A percentile compares a stretch with the other conserved stretches of the same genome.
Conservation (phyloP, 92 coral and sea anemone genomes). For the Epizoanthus rinbou region DNA sequence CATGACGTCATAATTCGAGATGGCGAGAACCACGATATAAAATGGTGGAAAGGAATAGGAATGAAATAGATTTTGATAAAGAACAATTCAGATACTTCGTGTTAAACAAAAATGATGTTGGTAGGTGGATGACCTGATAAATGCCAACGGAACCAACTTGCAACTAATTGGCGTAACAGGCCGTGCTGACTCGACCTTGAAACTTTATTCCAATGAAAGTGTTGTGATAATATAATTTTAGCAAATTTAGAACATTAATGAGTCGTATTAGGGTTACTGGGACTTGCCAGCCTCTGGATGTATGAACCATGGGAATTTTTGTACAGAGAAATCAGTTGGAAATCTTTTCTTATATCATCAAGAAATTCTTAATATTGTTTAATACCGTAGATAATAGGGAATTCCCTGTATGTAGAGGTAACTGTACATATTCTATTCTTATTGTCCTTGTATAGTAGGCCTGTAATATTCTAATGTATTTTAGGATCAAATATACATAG, state of each 20-base stretch:
- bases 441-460: conserved; percentile 37
- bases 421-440: conserved; percentile 46
- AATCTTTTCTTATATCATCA: conserved; percentile 24
- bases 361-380: conserved; percentile 6
- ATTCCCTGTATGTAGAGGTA: not conserved
- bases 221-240: too few species aligned
- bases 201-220: too few species aligned
- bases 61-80: too few species aligned
- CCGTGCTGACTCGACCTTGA: too few species aligned
- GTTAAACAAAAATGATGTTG: too few species aligned
- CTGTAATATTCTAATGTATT: conserved; percentile 45
- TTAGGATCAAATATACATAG: conserved; percentile 47
- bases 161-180: too few species aligned
- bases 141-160: too few species aligned
- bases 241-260: not conserved
- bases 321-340: conserved; percentile 31
- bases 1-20: too few species aligned
- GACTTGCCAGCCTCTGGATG: not conserved
- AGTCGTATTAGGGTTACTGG: not conserved
- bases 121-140: too few species aligned
- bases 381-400: conserved; percentile 3
- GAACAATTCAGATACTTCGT: too few species aligned
- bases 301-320: conserved; percentile 1
- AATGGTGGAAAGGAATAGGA: too few species aligned
- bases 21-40: too few species aligned